A percentile compares a stretch with the other conserved stretches of the same genome.
Conservation (phyloP, 1,140 invertebrate genomes). For the Rhagoletis zephyria region DNA sequence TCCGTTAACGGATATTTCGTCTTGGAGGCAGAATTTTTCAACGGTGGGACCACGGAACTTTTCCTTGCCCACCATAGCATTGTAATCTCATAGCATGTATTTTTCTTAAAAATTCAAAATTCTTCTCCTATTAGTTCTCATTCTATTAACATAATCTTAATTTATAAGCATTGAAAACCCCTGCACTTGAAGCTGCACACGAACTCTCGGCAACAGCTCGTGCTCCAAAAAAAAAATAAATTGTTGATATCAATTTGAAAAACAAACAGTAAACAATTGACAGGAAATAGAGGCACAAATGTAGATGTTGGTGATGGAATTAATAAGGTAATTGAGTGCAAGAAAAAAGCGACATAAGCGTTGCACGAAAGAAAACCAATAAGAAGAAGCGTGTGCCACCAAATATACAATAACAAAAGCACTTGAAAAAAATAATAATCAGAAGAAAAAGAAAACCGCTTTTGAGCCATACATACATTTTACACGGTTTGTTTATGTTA, state of each 20-base stretch:
- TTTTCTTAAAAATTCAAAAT: too few species aligned
- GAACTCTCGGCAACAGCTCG: too few species aligned
- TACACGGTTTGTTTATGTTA: conserved; percentile 19
- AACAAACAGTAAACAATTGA: conserved; percentile 19
- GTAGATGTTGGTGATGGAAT: conserved; percentile 19
- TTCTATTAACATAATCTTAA: too few species aligned
- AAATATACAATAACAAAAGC: neutral
- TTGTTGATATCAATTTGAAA: neutral
- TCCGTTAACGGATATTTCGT: too few species aligned
- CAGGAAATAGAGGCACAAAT: conserved; percentile 30
- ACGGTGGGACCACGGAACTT: too few species aligned
- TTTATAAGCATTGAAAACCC: too few species aligned
- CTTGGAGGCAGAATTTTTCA: too few species aligned
- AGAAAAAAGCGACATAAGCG: neutral
- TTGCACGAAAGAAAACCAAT: neutral
- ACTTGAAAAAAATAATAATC: neutral
- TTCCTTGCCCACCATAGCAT: too few species aligned
- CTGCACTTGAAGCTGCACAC: too few species aligned
- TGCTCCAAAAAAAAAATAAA: too few species aligned
- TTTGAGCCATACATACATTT: conserved; percentile 8
- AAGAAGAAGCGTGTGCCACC: neutral
- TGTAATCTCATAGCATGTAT: too few species aligned
- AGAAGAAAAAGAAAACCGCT: neutral
- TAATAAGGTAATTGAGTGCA: conserved; percentile 35
- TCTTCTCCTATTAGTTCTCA: too few species aligned